Conservation (phyloP, 2,888 invertebrate species). For the Celastrina argiolus region DNA sequence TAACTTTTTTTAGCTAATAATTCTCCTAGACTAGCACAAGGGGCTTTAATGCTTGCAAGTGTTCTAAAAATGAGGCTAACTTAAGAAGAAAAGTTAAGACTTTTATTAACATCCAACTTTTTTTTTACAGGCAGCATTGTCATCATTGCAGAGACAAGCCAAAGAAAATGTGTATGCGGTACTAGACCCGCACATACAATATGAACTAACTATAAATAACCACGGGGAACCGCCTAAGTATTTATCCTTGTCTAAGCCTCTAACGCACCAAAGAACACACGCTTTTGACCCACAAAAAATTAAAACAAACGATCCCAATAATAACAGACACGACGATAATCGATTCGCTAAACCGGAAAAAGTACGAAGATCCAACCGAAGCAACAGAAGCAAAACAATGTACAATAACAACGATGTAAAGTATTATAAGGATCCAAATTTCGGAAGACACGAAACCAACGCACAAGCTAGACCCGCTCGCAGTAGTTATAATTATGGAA, state of each 20-base stretch:
- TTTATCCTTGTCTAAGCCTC: constrained; percentile 72
- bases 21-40: too few relatives aligned
- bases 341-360: constrained; percentile 52
- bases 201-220: constrained; percentile 75
- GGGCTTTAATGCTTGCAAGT: background rate
- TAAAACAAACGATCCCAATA: constrained; percentile 53
- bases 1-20: too few relatives aligned
- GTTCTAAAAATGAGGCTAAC: background rate
- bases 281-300: constrained; percentile 59
- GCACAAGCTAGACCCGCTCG: constrained; percentile 32
- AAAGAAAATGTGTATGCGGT: constrained; percentile 78
- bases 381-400: constrained; percentile 43
- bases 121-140: constrained; percentile 60
- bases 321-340: constrained; percentile 38
- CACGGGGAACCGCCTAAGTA: constrained; percentile 74
- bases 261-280: constrained; percentile 73
- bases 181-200: constrained; percentile 74
- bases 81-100: background rate
- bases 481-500: constrained; percentile 45
- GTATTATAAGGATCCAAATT: constrained; percentile 63
- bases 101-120: background rate
- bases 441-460: constrained; percentile 46
- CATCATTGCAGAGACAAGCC: constrained; percentile 74
- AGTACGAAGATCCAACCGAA: constrained; percentile 49
- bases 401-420: constrained; percentile 65